Base-by-base conservation (phyloP, 2,113 vertebrate species). In the Semnornis frantzii region DNA sequence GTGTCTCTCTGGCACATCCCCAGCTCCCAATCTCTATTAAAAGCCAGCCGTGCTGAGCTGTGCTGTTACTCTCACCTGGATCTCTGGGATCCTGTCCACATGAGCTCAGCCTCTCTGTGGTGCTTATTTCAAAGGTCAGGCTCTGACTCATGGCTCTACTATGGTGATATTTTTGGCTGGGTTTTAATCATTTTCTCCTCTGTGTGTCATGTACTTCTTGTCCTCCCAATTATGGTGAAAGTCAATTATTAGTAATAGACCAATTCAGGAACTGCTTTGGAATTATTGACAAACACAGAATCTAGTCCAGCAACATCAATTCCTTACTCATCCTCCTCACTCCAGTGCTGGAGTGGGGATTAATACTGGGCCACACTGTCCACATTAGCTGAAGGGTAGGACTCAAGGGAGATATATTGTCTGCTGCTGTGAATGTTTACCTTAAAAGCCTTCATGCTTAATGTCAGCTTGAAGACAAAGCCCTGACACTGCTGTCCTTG, bases 121-220 rank as follows among this genome's bases (percentile, higher is more conserved):
- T 39, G 39, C 55, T 33, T 34, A 23, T 72, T 85, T 58, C 69
- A 95, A 96, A 96, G 89, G 91, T 92, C 95, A 85, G 91, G 76
- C 58, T 92, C 87, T 95, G 87, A 94, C 87, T 97, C 93, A 96
- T 57, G 52, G 11, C 89, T 92, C 76, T 42, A 85, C 57, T 57
- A 85, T 79, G 94, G 65, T 12, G 91, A 69, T 94, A 94, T 94
- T 94, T 96, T 81, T 89, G 93, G 87, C 94, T 87, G 76, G 3
- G 27, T 88, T 96, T 92, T 95, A 93, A 94, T 94, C 18, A 81
- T 92, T 96, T 86, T 94, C 93, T 94, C 69, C 44, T 85, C 44
- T 34, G 34, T 34, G 75, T 85, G 65, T 95, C 91, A 95, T 46
- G 44, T 8, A 0, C 70, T 75, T 55, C 93, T 91, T 72, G 76